Base-by-base conservation (phyloP, 30 jellyfish, hydroid and myxozoan genomes). In the Turritopsis rubra region DNA sequence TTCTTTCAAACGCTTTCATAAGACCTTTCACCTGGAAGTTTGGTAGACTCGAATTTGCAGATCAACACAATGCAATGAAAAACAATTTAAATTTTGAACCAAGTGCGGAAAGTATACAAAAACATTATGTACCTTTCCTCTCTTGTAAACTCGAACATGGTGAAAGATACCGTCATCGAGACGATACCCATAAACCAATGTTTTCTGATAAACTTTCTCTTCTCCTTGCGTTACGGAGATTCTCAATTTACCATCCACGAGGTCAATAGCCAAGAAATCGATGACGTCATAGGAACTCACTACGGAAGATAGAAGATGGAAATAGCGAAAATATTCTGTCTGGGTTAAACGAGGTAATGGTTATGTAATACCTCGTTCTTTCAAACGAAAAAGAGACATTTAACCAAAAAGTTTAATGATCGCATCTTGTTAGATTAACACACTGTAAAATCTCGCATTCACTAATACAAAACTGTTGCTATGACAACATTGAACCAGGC, bases 161-260 rank as follows among this genome's bases (percentile, higher is more conserved):
- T 93, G 99, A 86, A 93, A 93, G 65, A 85, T 87, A 21, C 91
- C 94, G 72, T 93, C 96, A 73, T 85, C 86, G 73, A 93, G 86
- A 52, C 75, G 79, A 29, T 88, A 65, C 0, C 89, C 82, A 52
- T 90, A 54, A 0, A 21, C 27, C 31, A 93, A 24, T 24, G 87
- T 76, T 53, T 66, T 66, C n/a, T 22, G 71, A 80, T 88, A 93
- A 27, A 84, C 76, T 71, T 95, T 93, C 66, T 65, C 82, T 53
- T 93, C 99, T 26, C 99, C 99, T 79, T 93, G 99, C 77, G 95
- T 85, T 53, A 82, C 96, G 24, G 88, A 79, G 79, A 93, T 71
- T 16, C 91, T 83, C 21, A 93, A 54, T 25, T 81, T 75, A 26
- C 99, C 99, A 22, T 85, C 89, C 13, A 75, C 85, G 75, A 93